phyloP scores from a whole-genome alignment of 2,888 invertebrate species.

The Eupithecia dodoneata region DNA sequence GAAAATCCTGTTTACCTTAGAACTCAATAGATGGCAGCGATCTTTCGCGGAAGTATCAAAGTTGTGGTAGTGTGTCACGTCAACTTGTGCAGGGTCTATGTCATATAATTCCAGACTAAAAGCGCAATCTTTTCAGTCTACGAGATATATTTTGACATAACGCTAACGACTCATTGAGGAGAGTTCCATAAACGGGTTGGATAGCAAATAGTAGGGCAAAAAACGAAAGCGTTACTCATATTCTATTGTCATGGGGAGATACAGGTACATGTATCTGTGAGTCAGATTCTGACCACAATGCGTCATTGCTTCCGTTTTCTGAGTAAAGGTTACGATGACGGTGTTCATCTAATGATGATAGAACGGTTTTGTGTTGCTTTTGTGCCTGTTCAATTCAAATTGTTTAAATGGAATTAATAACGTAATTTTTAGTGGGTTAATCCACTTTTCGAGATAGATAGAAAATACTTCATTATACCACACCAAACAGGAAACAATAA shows the following conservation, averaged over 20 bases:
- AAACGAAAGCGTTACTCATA: conserved; percentile 39
- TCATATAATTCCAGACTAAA: no score
- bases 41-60: no score
- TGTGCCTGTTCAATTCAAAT: conserved; percentile 28
- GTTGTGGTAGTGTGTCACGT: background rate
- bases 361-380: conserved; percentile 18
- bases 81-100: no score
- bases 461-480: no score
- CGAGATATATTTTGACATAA: background rate
- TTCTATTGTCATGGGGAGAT: conserved; percentile 30
- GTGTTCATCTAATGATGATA: conserved; percentile 11
- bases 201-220: background rate
- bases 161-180: background rate
- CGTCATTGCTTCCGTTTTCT: conserved; percentile 49
- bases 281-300: conserved; percentile 55
- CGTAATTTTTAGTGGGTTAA: background rate
- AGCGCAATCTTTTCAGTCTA: background rate
- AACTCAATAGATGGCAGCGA: background rate
- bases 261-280: conserved; percentile 48
- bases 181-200: background rate
- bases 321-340: conserved; percentile 48
- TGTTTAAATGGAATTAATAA: background rate
- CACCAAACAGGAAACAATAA: no score
- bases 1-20: background rate
- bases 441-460: background rate